Evolutionary conservation across 2,797 vertebrate species (phyloP), one percentile per base, ranked within the genome.

Genomic region (Melanotaenia parkinsoni): DNA sequence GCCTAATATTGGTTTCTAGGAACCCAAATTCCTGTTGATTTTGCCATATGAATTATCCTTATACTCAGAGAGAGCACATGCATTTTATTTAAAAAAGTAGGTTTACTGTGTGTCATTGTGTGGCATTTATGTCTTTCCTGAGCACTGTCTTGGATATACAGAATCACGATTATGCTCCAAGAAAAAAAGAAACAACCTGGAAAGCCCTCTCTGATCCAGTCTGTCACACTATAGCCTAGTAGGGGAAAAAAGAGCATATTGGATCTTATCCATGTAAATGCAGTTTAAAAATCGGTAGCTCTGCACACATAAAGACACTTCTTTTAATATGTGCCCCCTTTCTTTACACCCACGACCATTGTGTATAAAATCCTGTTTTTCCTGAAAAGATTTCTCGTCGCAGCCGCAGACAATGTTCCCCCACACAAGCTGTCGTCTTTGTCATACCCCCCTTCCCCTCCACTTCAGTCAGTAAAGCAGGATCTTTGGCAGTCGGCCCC

Each of bases 371-470:
- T 94, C 93, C 94, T 91, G 82, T 94, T 92, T 94, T 93, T 92
- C 92, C 92, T 94, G 89, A 94, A 94, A 94, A 94, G 92, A 94
- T 94, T 94, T 94, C 84, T 86, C 89, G 89, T 94, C 92, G 86
- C 92, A 92, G 85, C 91, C 86, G 76, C 91, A 95, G 93, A 95
- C 94, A 94, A 93, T 94, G 92, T 92, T 94, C 93, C 93, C 94
- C 93, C 93, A 94, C 92, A 94, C 93, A 93, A 93, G 93, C 94
- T 94, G 91, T 95, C 92, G 83, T 93, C 92, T 94, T 93, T 94
- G 90, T 94, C 90, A 90, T 88, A 76, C 79, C 87, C 63, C 61
- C 62, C 60, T 72, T 63, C 60, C 76, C 77, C 76, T 82, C 76
- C 82, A 84, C 82, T 89, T 88, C 83, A 90, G 87, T 91, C 89